phyloP scores from a whole-genome alignment of 2,888 invertebrate species.

The Glyphotaelius pellucidus region DNA sequence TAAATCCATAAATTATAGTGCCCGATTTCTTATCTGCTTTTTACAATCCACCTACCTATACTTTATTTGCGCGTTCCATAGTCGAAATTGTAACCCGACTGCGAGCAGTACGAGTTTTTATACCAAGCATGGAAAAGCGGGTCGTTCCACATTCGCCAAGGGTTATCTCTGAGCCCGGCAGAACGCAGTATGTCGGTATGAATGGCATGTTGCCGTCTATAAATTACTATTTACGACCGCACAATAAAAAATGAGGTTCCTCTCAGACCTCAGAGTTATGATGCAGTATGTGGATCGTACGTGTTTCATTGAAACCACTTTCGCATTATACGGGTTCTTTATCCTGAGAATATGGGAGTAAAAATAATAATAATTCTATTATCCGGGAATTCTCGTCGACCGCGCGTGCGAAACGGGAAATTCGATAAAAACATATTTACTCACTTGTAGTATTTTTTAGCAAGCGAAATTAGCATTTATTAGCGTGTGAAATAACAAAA shows the following conservation, averaged over 20 bases:
- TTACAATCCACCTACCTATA: neutral
- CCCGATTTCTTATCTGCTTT: neutral
- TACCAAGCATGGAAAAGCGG: neutral
- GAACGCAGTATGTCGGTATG: constrained; percentile 19
- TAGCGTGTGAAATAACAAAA: neutral
- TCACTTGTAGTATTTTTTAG: neutral
- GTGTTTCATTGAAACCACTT: constrained; percentile 33
- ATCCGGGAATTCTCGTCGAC: neutral
- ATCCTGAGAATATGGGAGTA: neutral
- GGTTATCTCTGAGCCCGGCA: neutral
- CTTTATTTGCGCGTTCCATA: neutral
- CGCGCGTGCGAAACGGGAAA: neutral
- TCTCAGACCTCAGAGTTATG: constrained; percentile 26
- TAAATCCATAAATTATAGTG: neutral
- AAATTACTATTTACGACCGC: constrained; percentile 40
- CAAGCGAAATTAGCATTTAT: neutral
- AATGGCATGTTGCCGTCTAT: constrained; percentile 37
- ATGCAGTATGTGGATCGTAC: constrained; percentile 9
- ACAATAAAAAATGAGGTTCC: constrained; percentile 32
- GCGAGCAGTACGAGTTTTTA: neutral
- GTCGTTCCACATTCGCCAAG: neutral
- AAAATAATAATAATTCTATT: neutral
- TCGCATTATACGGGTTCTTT: neutral
- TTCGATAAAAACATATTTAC: neutral
- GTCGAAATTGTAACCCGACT: neutral